Percentiles rank a stretch among this genome's conserved stretches.
Evolutionary conservation across 2,113 vertebrate species (phyloP).

Genomic region (Zosterops borbonicus): DNA sequence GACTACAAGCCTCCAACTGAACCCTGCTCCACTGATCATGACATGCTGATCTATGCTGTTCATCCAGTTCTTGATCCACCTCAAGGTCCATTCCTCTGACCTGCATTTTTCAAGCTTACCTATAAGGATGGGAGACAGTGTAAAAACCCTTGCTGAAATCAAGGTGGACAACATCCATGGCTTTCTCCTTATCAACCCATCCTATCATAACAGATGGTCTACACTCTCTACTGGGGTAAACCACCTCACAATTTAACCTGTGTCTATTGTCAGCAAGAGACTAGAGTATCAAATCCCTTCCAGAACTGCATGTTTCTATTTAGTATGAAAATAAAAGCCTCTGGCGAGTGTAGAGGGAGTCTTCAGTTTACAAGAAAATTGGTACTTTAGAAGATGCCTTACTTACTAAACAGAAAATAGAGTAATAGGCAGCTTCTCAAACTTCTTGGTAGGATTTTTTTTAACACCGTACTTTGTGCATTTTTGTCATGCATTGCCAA

Average conservation of each 20-base stretch:
- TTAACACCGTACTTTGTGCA: conserved; percentile 51
- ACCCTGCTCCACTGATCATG: not conserved
- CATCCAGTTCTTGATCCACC: not conserved
- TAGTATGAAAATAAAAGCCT: not conserved
- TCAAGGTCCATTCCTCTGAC: not conserved
- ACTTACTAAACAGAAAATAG: not conserved
- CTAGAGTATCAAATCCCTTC: not conserved
- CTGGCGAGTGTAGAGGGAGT: not conserved
- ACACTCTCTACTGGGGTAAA: not conserved
- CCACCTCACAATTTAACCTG: not conserved
- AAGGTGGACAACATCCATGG: not conserved
- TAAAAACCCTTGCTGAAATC: not conserved
- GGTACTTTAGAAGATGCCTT: not conserved
- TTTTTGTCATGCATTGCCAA: conserved; percentile 67
- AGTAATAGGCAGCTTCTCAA: conserved; percentile 44
- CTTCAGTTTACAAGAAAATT: not conserved
- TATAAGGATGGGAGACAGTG: not conserved
- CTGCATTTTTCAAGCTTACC: not conserved
- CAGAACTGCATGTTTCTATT: not conserved
- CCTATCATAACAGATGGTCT: not conserved
- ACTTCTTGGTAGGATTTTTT: conserved; percentile 52
- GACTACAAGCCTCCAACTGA: not conserved
- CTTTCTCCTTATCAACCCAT: not conserved
- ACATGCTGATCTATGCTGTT: not conserved
- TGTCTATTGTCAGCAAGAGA: not conserved